Percentiles rank a stretch among this genome's conserved stretches.
Evolutionary conservation across 53 echinoderm and acorn worm genomes (phyloP).

Genomic region (Apostichopus leukothele): DNA sequence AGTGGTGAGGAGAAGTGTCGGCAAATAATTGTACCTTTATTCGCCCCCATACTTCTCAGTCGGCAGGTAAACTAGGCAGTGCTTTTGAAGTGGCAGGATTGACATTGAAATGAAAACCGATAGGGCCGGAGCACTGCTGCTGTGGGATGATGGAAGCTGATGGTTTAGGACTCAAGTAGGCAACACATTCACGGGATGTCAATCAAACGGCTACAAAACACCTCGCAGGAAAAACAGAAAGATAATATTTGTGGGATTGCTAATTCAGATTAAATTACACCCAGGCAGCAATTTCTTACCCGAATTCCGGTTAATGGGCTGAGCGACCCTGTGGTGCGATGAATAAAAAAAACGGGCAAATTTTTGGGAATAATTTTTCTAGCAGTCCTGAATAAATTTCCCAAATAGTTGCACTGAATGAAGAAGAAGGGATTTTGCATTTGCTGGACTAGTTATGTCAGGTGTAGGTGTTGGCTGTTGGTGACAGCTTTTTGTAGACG

Average conservation of each 20-base stretch:
- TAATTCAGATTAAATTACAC: constrained; percentile 5
- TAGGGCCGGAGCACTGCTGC: constrained; percentile 13
- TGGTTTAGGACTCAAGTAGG: constrained; percentile 33
- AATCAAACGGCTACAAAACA: constrained; percentile 12
- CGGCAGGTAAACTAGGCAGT: constrained; percentile 33
- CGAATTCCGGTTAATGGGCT: constrained; percentile 22
- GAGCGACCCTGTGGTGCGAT: background rate
- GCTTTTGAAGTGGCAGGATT: constrained; percentile 25
- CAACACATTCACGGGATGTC: constrained; percentile 16
- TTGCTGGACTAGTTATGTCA: background rate
- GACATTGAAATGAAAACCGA: constrained; percentile 45
- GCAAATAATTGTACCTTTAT: constrained; percentile 14
- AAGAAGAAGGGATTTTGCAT: background rate
- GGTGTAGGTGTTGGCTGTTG: background rate
- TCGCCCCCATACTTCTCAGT: background rate
- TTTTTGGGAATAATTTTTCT: no score
- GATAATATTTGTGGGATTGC: constrained; percentile 9
- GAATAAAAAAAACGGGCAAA: no score
- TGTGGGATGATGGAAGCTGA: background rate
- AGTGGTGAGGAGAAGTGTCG: constrained; percentile 26
- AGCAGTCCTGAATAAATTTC: constrained; percentile 1
- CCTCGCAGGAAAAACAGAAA: background rate
- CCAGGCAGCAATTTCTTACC: background rate
- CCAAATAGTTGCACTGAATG: background rate
- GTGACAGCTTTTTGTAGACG: no score